Percentiles rank a stretch among this genome's conserved stretches.
Evolutionary conservation across 2,888 invertebrate species (phyloP).

Genomic region (Tenthredo mesomela): DNA sequence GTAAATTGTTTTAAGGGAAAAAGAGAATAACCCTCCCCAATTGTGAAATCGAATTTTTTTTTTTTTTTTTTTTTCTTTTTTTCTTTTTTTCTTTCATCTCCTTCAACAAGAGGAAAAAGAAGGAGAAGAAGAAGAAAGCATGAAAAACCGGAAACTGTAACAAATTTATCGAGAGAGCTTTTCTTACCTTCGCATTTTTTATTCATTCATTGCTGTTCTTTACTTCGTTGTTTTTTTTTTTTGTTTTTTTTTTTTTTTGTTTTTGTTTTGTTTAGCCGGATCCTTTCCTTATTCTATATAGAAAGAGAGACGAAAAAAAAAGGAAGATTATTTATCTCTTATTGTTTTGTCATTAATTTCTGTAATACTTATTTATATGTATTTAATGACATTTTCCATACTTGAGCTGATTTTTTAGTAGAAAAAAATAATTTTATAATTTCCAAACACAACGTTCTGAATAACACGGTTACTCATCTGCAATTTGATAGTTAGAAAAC

Average conservation of each 20-base stretch:
- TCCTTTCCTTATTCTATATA: not conserved
- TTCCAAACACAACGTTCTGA: no score
- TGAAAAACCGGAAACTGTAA: not conserved
- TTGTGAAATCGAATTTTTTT: not conserved
- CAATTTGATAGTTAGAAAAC: no score
- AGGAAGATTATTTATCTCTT: not conserved
- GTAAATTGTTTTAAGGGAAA: slow-evolving; percentile 31
- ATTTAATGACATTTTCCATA: no score
- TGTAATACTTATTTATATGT: not conserved
- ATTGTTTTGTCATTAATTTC: not conserved
- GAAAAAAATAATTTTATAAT: no score
- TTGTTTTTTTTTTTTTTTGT: not conserved
- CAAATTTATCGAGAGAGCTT: slow-evolving; percentile 22
- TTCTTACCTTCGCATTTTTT: not conserved
- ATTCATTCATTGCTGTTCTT: not conserved
- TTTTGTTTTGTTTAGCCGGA: not conserved
- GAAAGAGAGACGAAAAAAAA: not conserved
- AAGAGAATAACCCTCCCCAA: slow-evolving; percentile 1
- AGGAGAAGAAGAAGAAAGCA: not conserved
- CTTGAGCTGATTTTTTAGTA: no score
- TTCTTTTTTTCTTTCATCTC: no score
- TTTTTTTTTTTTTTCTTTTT: not conserved
- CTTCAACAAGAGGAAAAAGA: not conserved
- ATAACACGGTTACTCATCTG: no score
- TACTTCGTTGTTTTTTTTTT: not conserved